Evolutionary conservation across 2,113 vertebrate species (phyloP), one percentile per base, ranked within the genome.

Genomic region (Cebidichthys violaceus): DNA sequence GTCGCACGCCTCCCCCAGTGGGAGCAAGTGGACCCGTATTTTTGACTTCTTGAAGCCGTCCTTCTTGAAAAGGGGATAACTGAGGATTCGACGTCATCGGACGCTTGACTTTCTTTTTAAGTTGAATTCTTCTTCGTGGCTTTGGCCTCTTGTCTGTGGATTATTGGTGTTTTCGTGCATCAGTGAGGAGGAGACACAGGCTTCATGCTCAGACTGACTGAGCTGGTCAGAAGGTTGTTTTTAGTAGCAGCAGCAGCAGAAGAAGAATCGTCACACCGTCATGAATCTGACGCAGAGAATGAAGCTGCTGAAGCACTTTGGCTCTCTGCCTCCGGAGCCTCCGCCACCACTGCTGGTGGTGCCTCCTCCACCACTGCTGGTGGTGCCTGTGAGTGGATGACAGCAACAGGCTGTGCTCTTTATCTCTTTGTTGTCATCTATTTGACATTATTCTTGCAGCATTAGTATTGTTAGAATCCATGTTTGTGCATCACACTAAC

Each of bases 281-380:
- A 94, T 93, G 92, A 93, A 93, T 81, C 65, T 93, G 83, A 88
- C 75, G 0, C 91, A 93, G 80, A 33, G 90, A 59, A 77, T 90
- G 13, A 94, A 94, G 81, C 82, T 92, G 0, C 68, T 94, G 78
- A 94, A 92, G 74, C 91, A 93, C 68, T 94, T 94, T 77, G 94
- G 92, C 52, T 89, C 92, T 11, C 15, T 68, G 66, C 92, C 93
- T 5, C 89, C 89, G 0, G 90, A 91, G 81, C 70, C 89, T 33
- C 83, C 91, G 0, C 91, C 91, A 0, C 92, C 91, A 0, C 91
- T 93, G 67, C 86, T 94, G 73, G 79, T 87, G 79, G 90, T 94
- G 55, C 93, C 93, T 37, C n/a, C n/a, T n/a, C 91, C 91, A 0
- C 92, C 91, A 0, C 91, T 93, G 67, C 86, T 94, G 73, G 79